Base-by-base conservation (phyloP, 2,797 vertebrate species). In the Chaetodon trifasciatus region DNA sequence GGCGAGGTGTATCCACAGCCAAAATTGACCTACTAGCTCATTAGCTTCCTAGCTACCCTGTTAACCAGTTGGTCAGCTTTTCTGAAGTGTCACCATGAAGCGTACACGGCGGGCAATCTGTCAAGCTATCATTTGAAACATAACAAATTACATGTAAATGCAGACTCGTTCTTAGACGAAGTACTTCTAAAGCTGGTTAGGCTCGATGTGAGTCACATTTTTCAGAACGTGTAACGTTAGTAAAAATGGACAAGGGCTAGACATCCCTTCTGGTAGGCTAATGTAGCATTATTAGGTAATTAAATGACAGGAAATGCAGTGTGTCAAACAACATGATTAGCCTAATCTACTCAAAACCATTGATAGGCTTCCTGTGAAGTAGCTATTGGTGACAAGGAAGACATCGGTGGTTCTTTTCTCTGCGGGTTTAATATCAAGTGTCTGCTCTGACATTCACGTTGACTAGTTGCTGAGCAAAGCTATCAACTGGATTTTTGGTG, bases 1-100 rank as follows among this genome's bases (percentile, higher is more conserved):
- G 91, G 90, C 79, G 90, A 91, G 85, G 52, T 88, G 76, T 66
- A 74, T 79, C 76, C 78, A 55, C 80, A 70, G 89, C 80, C 89
- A 89, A 73, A 74, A 81, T 19, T 82, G 66, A 85, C 71, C 82
- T 57, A 67, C 49, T 77, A 73, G 88, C 80, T 81, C 63, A 68
- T 32, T 88, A 87, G 89, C 86, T 87, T 76, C 35, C 37, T 32
- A 21, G 78, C 32, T 74, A 57, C 40, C 39, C 12, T 39, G 39
- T 64, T 15, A 64, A 35, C 62, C 75, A 74, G 70, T 53, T 70
- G 70, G 57, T n/a, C 77, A 79, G 58, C 44, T 56, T 32, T 24
- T 17, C 10, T 46, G 15, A 78, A 15, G 37, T 74, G 70, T 47
- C 84, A 77, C n/a, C 32, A 16, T 4, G 21, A 15, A 74, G 52